Evolutionary conservation across 2,888 invertebrate species (phyloP), one percentile per base, ranked within the genome.

Genomic region (Bruchidius siliquastri): DNA sequence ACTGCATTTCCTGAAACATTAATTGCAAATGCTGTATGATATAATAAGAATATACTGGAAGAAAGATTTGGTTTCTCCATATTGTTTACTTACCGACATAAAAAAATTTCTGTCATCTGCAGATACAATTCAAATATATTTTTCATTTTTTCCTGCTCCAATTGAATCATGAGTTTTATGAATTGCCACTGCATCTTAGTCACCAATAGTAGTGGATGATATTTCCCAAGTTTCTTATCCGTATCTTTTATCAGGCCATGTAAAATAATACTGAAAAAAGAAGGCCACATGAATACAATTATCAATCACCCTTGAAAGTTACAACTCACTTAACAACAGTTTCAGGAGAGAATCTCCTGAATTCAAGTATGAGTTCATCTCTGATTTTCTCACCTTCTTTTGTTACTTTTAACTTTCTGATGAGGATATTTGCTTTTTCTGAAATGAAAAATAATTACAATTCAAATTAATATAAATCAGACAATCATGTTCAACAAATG

Each of bases 141-240:
- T 21, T 77, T 75, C 30, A 79, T 78, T 32, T 77, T 80, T 32
- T 74, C 79, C 26, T 80, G 78, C 69, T 87, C 84, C 21, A 88
- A 79, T 74, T 83, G 80, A 10, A 80, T 73, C 74, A 88, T 81
- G 71, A 88, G 81, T 6, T 85, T 83, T 22, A 86, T 78, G 67
- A 88, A 80, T 75, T 84, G 85, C 76, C 87, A 85, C 72, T 88
- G 87, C 0, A 84, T 82, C 75, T 78, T 81, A 2, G 87, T 86
- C 86, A 88, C 84, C 32, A 87, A 75, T 2, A 88, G 88, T 20
- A 88, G 88, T 22, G 87, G 87, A 13, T 87, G 86, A 74, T 85
- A 80, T 72, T 82, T 82, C 22, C 77, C 83, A 76, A 87, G 86
- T 10, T 86, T 78, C 69, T 77, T 76, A 75, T 85, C 83, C 6